phyloP scores from a whole-genome alignment of 2,888 invertebrate genomes.

The Phasia obesa region DNA sequence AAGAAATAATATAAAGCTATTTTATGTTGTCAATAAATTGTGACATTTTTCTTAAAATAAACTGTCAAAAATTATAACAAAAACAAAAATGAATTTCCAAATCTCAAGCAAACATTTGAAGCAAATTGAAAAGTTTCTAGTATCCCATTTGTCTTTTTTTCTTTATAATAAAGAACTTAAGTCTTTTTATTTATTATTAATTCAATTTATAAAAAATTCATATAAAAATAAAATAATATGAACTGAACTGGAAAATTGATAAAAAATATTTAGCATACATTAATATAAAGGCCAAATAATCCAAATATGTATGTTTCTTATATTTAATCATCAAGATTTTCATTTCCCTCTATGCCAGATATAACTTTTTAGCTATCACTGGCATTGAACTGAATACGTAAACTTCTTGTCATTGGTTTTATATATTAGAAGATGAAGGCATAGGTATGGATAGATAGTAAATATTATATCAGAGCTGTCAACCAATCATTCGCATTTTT shows the following conservation, averaged over 20 bases:
- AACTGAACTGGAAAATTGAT: too few relatives aligned
- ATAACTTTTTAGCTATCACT: constrained; percentile 29
- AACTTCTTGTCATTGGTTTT: constrained; percentile 23
- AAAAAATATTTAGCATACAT: too few relatives aligned
- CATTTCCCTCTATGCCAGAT: constrained; percentile 28
- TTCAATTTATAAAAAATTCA: too few relatives aligned
- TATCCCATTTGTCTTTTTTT: too few relatives aligned
- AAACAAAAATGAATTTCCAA: background rate
- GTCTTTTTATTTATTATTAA: too few relatives aligned
- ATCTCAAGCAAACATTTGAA: constrained; percentile 12
- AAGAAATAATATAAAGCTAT: background rate
- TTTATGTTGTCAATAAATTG: constrained; percentile 42
- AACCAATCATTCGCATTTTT: too few relatives aligned
- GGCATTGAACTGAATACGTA: constrained; percentile 20
- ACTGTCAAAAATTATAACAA: constrained; percentile 55
- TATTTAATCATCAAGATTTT: constrained; percentile 4
- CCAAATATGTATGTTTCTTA: constrained; percentile 17
- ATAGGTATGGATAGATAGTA: too few relatives aligned
- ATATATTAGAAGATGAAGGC: too few relatives aligned
- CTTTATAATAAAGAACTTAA: too few relatives aligned
- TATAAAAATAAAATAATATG: too few relatives aligned
- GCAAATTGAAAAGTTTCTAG: too few relatives aligned
- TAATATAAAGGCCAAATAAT: background rate
- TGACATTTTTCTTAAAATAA: constrained; percentile 54
- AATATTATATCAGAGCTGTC: too few relatives aligned